Conservation (phyloP, 1,140 invertebrate genomes). For the Drosophila ficusphila region DNA sequence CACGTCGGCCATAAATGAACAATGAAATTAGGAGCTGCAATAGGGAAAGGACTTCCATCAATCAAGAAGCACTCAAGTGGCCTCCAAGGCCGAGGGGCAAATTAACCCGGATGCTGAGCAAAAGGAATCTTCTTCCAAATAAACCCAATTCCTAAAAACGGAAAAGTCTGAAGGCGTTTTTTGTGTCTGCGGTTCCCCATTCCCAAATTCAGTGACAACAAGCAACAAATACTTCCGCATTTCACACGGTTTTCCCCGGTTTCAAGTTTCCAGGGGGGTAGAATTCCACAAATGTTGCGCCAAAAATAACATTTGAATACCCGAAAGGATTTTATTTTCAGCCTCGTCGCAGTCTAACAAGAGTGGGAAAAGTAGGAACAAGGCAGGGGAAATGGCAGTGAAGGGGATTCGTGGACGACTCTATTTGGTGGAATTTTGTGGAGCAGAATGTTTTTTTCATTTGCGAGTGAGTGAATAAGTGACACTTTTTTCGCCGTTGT, state of each 20-base stretch:
- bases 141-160: constrained; percentile 12
- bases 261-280: not conserved
- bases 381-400: not conserved
- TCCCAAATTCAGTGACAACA: constrained; percentile 35
- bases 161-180: constrained; percentile 53
- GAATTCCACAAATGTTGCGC: constrained; percentile 64
- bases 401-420: constrained; percentile 54
- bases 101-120: constrained; percentile 35
- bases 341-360: constrained; percentile 51
- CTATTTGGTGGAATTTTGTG: constrained; percentile 51
- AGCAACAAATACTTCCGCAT: constrained; percentile 69
- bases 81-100: constrained; percentile 35
- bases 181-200: constrained; percentile 36
- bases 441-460: constrained; percentile 48
- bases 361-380: constrained; percentile 4
- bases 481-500: too few relatives aligned
- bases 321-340: constrained; percentile 68
- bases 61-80: constrained; percentile 37
- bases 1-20: constrained; percentile 28
- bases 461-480: constrained; percentile 58
- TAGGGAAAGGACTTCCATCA: constrained; percentile 11
- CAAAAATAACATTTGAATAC: constrained; percentile 79
- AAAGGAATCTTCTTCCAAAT: constrained; percentile 24
- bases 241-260: constrained; percentile 56
- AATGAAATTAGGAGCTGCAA: constrained; percentile 41